Conservation (phyloP, 2,113 vertebrate species). For the Oxygymnocypris stewartii region DNA sequence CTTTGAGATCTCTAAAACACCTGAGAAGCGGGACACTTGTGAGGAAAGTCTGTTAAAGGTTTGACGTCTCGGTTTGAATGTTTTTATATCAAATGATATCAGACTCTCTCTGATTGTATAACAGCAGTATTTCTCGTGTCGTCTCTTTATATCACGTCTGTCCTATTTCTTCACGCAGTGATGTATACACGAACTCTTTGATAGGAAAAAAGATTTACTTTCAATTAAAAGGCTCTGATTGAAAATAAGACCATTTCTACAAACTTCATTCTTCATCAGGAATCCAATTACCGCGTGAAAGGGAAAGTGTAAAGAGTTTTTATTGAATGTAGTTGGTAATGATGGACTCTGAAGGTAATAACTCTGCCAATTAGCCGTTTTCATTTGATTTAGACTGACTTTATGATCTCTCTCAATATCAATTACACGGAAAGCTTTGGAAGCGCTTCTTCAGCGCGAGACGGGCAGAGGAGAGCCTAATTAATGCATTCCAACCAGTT, state of each 20-base stretch:
- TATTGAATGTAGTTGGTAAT: conserved; percentile 88
- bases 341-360: conserved; percentile 87
- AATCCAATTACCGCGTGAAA: conserved; percentile 92
- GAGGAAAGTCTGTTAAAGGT: not conserved
- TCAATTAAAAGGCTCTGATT: conserved; percentile 77
- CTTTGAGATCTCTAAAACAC: not conserved
- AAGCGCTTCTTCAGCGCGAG: conserved; percentile 84
- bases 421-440: conserved; percentile 92
- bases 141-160: conserved; percentile 20
- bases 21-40: not conserved
- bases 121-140: conserved; percentile 41
- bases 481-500: conserved; percentile 83
- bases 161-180: not conserved
- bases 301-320: conserved; percentile 80
- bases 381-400: conserved; percentile 95
- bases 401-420: conserved; percentile 89
- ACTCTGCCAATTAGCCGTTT: conserved; percentile 95
- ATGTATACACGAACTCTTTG: conserved; percentile 23
- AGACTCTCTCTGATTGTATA: not conserved
- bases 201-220: conserved; percentile 70
- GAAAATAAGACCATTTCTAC: conserved; percentile 75
- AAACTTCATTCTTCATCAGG: conserved; percentile 86
- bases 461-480: conserved; percentile 87
- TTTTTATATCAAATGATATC: not conserved
- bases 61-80: not conserved